Conservation (phyloP, 23 tunicate species). For the Styela clava region DNA sequence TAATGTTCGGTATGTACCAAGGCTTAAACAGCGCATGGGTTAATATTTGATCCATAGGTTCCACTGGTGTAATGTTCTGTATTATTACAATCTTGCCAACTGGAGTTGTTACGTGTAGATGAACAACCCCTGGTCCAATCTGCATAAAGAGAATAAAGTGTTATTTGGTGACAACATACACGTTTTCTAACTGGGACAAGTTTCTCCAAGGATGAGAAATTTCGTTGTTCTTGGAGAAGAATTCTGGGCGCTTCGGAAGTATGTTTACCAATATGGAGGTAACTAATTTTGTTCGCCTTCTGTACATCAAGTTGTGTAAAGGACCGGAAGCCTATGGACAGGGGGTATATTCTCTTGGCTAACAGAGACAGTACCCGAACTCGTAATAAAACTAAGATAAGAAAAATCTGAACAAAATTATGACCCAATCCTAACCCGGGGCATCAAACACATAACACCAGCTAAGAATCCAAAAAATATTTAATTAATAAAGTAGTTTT, state of each 20-base stretch:
- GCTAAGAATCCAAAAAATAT: no score
- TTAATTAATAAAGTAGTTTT: no score
- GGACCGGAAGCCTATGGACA: no score
- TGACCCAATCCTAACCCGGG: no score
- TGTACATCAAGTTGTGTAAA: no score
- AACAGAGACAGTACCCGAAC: no score
- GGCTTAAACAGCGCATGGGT: conserved; percentile 29
- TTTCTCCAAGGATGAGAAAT: background rate
- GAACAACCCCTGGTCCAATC: conserved; percentile 91
- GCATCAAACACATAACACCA: no score
- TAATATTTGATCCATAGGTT: conserved; percentile 76
- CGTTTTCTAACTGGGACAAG: background rate
- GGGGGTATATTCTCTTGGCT: no score
- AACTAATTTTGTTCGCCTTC: no score
- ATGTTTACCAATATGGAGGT: no score
- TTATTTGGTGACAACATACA: background rate
- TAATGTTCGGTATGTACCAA: conserved; percentile 12
- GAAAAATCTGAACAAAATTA: no score
- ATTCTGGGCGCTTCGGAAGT: background rate
- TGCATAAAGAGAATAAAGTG: conserved; percentile 5
- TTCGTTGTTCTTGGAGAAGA: background rate
- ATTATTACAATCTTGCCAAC: conserved; percentile 55
- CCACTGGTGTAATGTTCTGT: conserved; percentile 57
- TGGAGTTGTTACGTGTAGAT: conserved; percentile 53
- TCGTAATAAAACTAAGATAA: no score